Evolutionary conservation across 2,797 vertebrate genomes (phyloP).

Genomic region (Ceyx erithaca): DNA sequence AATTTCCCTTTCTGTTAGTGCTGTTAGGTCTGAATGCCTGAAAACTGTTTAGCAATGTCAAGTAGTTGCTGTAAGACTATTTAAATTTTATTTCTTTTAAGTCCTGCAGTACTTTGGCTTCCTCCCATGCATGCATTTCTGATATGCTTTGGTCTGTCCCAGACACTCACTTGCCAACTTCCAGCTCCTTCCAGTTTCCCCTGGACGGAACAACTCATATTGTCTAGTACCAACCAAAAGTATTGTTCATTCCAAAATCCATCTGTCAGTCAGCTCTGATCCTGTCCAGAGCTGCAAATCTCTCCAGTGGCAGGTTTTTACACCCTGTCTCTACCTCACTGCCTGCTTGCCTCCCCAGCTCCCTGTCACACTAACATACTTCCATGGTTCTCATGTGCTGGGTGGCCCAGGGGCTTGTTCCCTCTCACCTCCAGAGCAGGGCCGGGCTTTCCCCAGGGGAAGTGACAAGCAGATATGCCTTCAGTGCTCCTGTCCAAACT

Average conservation of each 20-base stretch:
- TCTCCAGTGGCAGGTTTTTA: not conserved
- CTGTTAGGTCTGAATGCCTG: slow-evolving; percentile 15
- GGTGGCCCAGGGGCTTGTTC: not conserved
- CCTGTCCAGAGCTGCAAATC: not conserved
- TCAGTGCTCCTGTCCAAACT: not conserved
- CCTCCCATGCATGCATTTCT: not conserved
- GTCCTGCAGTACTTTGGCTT: not conserved
- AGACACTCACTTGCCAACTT: not conserved
- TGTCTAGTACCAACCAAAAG: not conserved
- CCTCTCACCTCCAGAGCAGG: not conserved
- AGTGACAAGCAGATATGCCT: not conserved
- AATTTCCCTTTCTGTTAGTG: slow-evolving; percentile 29
- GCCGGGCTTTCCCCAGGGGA: not conserved
- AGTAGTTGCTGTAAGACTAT: not conserved
- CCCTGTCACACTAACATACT: rapidly evolving
- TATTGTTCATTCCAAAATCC: not conserved
- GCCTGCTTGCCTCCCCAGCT: not conserved
- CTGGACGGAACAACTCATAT: not conserved
- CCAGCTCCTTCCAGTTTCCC: not conserved
- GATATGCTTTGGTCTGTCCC: not conserved
- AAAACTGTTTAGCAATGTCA: not conserved
- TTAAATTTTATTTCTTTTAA: not conserved
- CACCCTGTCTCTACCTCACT: not conserved
- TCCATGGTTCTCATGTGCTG: not conserved
- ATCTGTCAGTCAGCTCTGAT: not conserved